Percentiles rank a stretch among this genome's conserved stretches.
Evolutionary conservation across 2,888 invertebrate genomes (phyloP).

Genomic region (Campoplex capitator): DNA sequence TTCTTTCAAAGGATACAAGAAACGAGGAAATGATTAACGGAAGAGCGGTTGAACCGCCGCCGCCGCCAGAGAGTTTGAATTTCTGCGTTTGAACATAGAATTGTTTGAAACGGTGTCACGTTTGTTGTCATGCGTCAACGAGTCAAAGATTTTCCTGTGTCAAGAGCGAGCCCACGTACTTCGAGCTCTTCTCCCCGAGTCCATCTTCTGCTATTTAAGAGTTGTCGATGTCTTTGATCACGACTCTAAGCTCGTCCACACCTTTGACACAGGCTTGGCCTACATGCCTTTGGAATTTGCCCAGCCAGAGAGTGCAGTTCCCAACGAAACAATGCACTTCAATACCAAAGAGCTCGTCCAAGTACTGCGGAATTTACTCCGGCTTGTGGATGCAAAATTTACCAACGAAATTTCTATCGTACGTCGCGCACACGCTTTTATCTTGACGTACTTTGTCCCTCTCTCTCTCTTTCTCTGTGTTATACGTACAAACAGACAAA

Average conservation of each 20-base stretch:
- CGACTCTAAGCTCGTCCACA: constrained; percentile 44
- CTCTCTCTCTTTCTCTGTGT: not conserved
- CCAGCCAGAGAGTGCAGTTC: constrained; percentile 4
- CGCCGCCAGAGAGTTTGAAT: not conserved
- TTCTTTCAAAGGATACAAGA: not conserved
- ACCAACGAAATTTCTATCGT: constrained; percentile 24
- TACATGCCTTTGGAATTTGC: constrained; percentile 61
- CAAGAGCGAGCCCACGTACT: constrained; percentile 20
- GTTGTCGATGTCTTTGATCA: constrained; percentile 55
- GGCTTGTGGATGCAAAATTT: constrained; percentile 22
- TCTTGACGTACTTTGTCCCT: not conserved
- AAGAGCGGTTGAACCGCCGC: not conserved
- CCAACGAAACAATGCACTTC: constrained; percentile 59
- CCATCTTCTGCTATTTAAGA: constrained; percentile 49
- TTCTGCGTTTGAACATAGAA: constrained; percentile 19
- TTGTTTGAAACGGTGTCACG: constrained; percentile 51
- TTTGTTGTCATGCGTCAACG: constrained; percentile 40
- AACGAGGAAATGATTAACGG: not conserved
- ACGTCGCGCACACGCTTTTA: not conserved
- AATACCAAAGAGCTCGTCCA: not conserved
- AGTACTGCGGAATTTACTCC: not conserved
- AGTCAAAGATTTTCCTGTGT: constrained; percentile 33
- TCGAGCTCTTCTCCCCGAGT: constrained; percentile 20
- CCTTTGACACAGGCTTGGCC: constrained; percentile 62
- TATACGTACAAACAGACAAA: not conserved